Percentiles rank a stretch among this genome's conserved stretches.
These are phyloP conservation scores for Parus major DNA, from an alignment of 2,113 vertebrate species.

Conservation along the genomic window DNA sequence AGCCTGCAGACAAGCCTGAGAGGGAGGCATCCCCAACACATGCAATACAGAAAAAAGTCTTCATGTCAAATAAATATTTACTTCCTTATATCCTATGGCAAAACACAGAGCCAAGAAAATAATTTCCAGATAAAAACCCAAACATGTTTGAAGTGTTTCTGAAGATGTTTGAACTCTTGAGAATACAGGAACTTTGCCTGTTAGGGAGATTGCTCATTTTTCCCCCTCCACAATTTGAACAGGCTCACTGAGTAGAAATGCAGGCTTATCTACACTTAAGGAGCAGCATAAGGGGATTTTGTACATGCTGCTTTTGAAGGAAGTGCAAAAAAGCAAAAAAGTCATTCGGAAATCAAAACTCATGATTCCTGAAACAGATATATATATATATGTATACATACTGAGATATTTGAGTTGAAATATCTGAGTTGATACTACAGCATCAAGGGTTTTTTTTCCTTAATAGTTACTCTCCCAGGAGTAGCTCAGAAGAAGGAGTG, in stretches of 20 bases:
- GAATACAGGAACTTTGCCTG: not conserved
- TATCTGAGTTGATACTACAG: not conserved
- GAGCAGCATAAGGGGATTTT: not conserved
- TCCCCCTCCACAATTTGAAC: not conserved
- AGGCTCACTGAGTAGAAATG: not conserved
- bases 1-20: not conserved
- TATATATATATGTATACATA: not conserved
- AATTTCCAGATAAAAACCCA: not conserved
- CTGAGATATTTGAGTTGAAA: fast-evolving
- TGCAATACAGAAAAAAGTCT: not conserved
- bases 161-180: not conserved
- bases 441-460: not conserved
- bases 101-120: not conserved
- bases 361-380: not conserved
- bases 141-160: not conserved
- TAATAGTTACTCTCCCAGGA: not conserved
- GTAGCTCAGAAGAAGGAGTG: not conserved
- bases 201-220: not conserved
- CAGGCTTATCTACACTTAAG: not conserved
- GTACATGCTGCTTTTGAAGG: not conserved
- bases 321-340: not conserved
- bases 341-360: not conserved
- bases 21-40: not conserved
- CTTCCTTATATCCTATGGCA: not conserved
- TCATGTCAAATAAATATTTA: not conserved